Conservation (phyloP, 2,797 vertebrate genomes). For the Scomberomorus guttatus region DNA sequence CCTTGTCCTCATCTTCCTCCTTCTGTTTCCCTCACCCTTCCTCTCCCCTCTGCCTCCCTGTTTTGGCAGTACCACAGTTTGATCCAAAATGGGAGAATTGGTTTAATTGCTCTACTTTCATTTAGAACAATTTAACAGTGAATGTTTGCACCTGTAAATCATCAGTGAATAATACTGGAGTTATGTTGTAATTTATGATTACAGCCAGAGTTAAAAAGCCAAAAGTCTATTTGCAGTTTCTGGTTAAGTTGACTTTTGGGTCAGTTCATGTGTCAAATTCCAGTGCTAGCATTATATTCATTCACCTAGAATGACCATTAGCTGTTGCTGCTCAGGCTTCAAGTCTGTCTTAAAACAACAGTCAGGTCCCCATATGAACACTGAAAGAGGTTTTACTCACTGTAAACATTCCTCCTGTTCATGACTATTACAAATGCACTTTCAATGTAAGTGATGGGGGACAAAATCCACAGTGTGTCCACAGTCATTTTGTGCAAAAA, state of each 20-base stretch:
- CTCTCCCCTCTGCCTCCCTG: background rate
- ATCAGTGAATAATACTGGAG: background rate
- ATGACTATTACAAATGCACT: too few species aligned
- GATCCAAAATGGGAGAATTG: background rate
- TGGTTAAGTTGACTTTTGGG: background rate
- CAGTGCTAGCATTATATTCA: background rate
- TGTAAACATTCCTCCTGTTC: too few species aligned
- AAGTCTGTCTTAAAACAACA: too few species aligned
- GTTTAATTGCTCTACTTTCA: background rate
- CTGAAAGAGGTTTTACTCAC: too few species aligned
- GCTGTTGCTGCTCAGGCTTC: conserved; percentile 1
- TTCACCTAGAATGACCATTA: background rate
- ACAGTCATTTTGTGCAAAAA: too few species aligned
- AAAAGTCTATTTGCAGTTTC: conserved; percentile 12
- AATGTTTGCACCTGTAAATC: conserved; percentile 29
- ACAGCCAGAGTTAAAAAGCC: too few species aligned
- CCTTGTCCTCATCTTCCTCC: conserved; percentile 57
- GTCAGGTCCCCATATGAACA: too few species aligned
- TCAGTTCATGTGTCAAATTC: conserved; percentile 6
- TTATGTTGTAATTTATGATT: background rate
- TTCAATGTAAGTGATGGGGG: too few species aligned
- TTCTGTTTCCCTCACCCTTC: conserved; percentile 30
- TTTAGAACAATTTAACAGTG: background rate
- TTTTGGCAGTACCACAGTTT: background rate
- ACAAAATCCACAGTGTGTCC: too few species aligned